A percentile compares a stretch with the other conserved stretches of the same genome.
Evolutionary conservation across 2,797 vertebrate species (phyloP).

Genomic region (Eurystomus glaucurus): DNA sequence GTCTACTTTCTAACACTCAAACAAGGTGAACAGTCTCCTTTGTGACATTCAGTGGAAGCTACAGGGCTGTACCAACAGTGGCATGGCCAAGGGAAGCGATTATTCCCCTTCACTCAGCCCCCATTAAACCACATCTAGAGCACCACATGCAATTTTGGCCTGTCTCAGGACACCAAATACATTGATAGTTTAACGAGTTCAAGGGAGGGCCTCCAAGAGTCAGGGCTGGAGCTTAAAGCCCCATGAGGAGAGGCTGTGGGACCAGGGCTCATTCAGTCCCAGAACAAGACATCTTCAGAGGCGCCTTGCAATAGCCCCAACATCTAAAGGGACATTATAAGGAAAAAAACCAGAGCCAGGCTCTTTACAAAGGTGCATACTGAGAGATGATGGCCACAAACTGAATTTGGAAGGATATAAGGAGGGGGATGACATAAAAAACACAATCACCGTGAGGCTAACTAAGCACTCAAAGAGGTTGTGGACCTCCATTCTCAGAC

Average conservation of each 20-base stretch:
- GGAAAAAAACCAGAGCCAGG: not conserved
- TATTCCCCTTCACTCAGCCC: not conserved
- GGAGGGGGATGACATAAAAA: not conserved
- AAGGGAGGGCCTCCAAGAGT: not conserved
- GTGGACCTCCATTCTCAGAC: not conserved
- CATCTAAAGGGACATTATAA: not conserved
- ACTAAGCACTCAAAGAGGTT: not conserved
- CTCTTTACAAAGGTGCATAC: not conserved
- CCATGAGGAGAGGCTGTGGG: not conserved
- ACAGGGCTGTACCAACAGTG: not conserved
- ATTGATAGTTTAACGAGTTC: not conserved
- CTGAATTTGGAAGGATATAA: rapidly evolving
- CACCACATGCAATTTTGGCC: not conserved
- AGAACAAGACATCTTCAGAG: not conserved
- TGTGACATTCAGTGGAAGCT: not conserved
- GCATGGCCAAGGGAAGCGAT: not conserved
- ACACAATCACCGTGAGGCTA: not conserved
- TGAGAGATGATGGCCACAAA: not conserved
- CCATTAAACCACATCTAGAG: not conserved
- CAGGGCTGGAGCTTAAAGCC: not conserved
- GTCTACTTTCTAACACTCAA: not conserved
- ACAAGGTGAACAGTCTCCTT: not conserved
- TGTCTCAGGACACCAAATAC: not conserved
- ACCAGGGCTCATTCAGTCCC: not conserved
- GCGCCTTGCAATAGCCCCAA: not conserved